A percentile compares a stretch with the other conserved stretches of the same genome.
Conservation (phyloP, 2,797 vertebrate genomes). For the Salarias fasciatus region DNA sequence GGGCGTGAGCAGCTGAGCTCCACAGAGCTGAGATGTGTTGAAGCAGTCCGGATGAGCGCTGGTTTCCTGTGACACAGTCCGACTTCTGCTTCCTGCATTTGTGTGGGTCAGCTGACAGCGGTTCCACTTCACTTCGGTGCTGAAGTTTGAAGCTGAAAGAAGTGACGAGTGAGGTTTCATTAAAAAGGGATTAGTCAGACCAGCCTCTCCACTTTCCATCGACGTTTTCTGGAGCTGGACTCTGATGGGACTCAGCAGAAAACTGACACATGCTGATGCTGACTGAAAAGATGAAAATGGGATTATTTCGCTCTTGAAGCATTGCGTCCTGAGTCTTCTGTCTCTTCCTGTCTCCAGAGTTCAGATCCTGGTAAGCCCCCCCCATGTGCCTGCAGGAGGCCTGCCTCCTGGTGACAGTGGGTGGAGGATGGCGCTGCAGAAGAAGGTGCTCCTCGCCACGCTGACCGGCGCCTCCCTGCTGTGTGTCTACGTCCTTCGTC, state of each 20-base stretch:
- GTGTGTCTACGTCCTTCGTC: slow-evolving; percentile 52
- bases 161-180: slow-evolving; percentile 43
- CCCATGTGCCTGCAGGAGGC: slow-evolving; percentile 55
- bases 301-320: too few species aligned
- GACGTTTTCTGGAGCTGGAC: slow-evolving; percentile 23
- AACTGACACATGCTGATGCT: too few species aligned
- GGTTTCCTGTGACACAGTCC: background rate
- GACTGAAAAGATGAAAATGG: too few species aligned
- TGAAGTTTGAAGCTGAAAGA: background rate
- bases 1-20: slow-evolving; percentile 2
- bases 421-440: slow-evolving; percentile 43
- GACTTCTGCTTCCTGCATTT: background rate
- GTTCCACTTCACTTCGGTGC: background rate
- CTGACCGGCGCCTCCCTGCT: slow-evolving; percentile 39
- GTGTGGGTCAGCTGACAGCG: too few species aligned
- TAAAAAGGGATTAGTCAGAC: slow-evolving; percentile 61
- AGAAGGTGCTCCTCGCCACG: slow-evolving; percentile 39
- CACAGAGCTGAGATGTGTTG: slow-evolving; percentile 42
- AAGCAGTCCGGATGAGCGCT: accelerated
- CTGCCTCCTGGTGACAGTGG: slow-evolving; percentile 16
- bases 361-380: slow-evolving; percentile 4
- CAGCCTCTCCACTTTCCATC: slow-evolving; percentile 10
- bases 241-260: slow-evolving; percentile 48
- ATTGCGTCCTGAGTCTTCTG: too few species aligned
- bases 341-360: background rate